Evolutionary conservation across 2,797 vertebrate species (phyloP).

Genomic region (Macrochelys suwanniensis): DNA sequence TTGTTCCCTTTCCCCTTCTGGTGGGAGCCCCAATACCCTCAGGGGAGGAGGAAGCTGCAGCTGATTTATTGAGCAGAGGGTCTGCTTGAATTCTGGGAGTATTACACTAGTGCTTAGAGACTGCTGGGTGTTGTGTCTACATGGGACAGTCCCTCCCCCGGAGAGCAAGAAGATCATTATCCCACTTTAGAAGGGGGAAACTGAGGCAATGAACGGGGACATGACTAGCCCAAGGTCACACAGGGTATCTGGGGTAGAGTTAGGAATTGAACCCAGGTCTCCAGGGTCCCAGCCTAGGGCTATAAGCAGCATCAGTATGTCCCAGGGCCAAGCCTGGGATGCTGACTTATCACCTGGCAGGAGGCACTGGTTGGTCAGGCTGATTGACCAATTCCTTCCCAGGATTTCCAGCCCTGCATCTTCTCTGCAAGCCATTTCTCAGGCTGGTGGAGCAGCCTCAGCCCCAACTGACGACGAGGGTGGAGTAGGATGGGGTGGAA

Average conservation of each 20-base stretch:
- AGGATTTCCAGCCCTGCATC: too few relatives aligned
- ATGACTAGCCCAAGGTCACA: neutral
- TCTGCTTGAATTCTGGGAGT: neutral
- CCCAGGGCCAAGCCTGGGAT: neutral
- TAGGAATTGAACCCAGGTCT: neutral
- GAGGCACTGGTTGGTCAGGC: neutral
- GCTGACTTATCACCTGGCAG: neutral
- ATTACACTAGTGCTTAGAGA: neutral
- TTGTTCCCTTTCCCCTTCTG: neutral
- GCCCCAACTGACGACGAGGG: neutral
- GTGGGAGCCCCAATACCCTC: neutral
- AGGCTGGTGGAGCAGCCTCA: neutral
- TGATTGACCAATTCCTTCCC: neutral
- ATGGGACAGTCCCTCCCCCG: neutral
- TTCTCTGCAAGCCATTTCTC: neutral
- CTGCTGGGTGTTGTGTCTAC: neutral
- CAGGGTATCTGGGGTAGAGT: neutral
- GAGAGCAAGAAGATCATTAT: neutral
- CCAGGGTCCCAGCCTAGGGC: too few relatives aligned
- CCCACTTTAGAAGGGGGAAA: neutral
- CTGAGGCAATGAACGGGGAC: neutral
- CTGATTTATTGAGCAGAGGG: neutral
- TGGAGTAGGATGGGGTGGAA: neutral
- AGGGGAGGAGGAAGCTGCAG: neutral
- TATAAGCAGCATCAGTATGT: neutral